Conservation (phyloP, 1,140 invertebrate species). For the Colletes latitarsis region DNA sequence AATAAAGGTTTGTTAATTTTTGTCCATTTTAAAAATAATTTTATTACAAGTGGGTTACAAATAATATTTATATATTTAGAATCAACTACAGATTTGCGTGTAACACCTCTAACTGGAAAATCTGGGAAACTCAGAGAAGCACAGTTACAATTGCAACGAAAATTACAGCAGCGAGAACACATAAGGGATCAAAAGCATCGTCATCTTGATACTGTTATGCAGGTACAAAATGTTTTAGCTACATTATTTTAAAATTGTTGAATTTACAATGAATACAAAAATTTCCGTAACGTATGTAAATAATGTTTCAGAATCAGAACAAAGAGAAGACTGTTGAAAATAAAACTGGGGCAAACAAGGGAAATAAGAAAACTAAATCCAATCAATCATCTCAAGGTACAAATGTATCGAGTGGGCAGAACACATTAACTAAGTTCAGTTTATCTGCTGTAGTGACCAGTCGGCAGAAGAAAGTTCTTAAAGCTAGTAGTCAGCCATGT, state of each 20-base stretch:
- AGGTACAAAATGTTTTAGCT: slow-evolving; percentile 55
- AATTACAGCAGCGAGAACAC: slow-evolving; percentile 87
- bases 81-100: slow-evolving; percentile 71
- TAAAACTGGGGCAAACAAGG: slow-evolving; percentile 62
- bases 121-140: slow-evolving; percentile 83
- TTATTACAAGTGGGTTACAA: background rate
- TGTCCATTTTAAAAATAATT: background rate
- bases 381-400: slow-evolving; percentile 74
- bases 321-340: slow-evolving; percentile 75
- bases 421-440: slow-evolving; percentile 55
- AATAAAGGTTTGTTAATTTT: slow-evolving; percentile 71
- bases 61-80: slow-evolving; percentile 65
- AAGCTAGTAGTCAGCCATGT: slow-evolving; percentile 67
- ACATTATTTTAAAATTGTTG: no score
- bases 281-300: background rate
- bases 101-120: slow-evolving; percentile 71
- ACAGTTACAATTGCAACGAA: slow-evolving; percentile 85
- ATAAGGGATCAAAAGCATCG: slow-evolving; percentile 86
- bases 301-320: slow-evolving; percentile 64
- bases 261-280: no score
- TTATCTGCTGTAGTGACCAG: slow-evolving; percentile 52
- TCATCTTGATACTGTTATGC: slow-evolving; percentile 64
- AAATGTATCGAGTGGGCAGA: slow-evolving; percentile 62
- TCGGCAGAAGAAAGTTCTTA: slow-evolving; percentile 72
- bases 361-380: slow-evolving; percentile 72